Evolutionary conservation across 2,113 vertebrate genomes (phyloP), one percentile per base, ranked within the genome.

Genomic region (Panthera uncia): DNA sequence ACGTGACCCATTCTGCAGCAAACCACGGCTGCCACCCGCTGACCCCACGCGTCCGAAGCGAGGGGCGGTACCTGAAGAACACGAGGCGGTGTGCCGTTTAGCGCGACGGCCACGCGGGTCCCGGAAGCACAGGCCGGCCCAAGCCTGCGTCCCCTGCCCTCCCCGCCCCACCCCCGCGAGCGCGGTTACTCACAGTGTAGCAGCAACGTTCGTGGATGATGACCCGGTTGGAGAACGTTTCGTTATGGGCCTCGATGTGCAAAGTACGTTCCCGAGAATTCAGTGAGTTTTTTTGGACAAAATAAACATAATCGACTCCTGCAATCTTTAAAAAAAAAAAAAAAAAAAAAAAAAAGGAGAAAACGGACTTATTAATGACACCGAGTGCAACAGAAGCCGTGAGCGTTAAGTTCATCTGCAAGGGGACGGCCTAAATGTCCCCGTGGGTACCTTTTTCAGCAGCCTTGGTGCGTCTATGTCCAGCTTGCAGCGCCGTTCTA

Each of bases 301-400:
- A 99, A 98, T 99, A 99, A 78, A 99, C 99, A 1, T 99, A 99
- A 98, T 99, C 99, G 45, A 99, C 99, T 11, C 99, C 99, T 5
- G 99, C 99, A 86, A 99, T 99, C 99, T 98, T 63, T 99, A 98
- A 52, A 95, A 90, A 76, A 91, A 89, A 89, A 91, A 55, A 84
- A 0, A 45, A 15, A 57, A 38, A 0, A 45, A 15, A 57, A 38
- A 45, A 45, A 45, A 45, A 9, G 45, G 66, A 96, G 84, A 12
- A 18, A 81, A 57, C 12, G 11, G 5, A 3, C 4, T 52, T 11
- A 5, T 45, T 19, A 86, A 5, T 4, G 25, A 88, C 2, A 0
- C 23, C n/a, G 15, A 12, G 0, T 0, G n/a, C 38, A 19, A 18
- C 0, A 50, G 57, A 19, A 23, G n/a, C 15, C 2, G 7, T 4